Percentiles rank a stretch among this genome's conserved stretches.
phyloP scores from a whole-genome alignment of 2,113 vertebrate species.

The Malurus elegans region DNA sequence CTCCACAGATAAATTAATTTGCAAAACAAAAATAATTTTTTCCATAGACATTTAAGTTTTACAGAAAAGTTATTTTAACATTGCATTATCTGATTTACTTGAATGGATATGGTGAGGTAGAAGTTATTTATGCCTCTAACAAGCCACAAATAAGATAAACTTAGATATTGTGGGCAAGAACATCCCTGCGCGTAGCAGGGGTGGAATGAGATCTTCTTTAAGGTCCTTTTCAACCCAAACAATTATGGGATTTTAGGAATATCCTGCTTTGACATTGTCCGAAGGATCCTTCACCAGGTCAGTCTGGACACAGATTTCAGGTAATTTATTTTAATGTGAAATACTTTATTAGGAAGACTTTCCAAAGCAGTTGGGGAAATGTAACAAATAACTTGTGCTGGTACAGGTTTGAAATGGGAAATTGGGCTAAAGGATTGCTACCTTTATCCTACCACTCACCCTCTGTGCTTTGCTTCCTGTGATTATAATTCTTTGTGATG shows the following conservation, averaged over 20 bases:
- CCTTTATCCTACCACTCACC: too few relatives aligned
- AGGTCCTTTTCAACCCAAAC: neutral
- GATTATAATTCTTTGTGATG: neutral
- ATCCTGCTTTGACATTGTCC: neutral
- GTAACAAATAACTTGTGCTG: neutral
- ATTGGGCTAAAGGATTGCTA: neutral
- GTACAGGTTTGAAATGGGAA: neutral
- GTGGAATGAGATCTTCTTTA: fast-evolving
- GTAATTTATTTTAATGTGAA: neutral
- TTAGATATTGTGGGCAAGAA: neutral
- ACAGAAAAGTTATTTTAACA: neutral
- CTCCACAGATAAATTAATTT: neutral
- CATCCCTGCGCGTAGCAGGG: neutral
- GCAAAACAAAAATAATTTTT: neutral
- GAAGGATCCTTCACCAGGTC: neutral
- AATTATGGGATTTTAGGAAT: neutral
- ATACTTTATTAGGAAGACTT: neutral
- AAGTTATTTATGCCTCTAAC: neutral
- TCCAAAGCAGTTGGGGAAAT: neutral
- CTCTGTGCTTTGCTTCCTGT: neutral
- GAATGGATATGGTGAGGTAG: neutral
- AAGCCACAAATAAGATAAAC: neutral
- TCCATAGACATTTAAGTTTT: neutral
- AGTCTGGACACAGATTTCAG: neutral
- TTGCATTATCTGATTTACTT: neutral